phyloP scores from a whole-genome alignment of 2,888 invertebrate species.

The Lacanobia oleracea region DNA sequence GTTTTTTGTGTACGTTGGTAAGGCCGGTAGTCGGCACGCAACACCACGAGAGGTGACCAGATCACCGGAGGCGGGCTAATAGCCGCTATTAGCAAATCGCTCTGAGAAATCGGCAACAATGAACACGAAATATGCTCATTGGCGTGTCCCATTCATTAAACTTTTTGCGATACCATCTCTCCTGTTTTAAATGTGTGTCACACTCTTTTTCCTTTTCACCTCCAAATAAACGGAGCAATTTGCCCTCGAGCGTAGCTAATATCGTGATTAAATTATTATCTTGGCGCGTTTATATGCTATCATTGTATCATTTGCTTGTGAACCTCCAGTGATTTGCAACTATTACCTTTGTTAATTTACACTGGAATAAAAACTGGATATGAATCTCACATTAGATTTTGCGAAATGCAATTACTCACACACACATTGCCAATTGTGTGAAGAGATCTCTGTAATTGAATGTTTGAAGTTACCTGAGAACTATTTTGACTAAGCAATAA shows the following conservation, averaged over 20 bases:
- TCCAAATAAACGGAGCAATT: constrained; percentile 81
- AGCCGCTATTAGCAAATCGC: constrained; percentile 87
- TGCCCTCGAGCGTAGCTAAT: constrained; percentile 78
- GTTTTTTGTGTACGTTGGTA: constrained; percentile 80
- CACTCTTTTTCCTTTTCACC: constrained; percentile 77
- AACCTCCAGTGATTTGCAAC: constrained; percentile 77
- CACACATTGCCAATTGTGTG: constrained; percentile 14
- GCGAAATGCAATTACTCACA: constrained; percentile 27
- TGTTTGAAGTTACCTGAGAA: constrained; percentile 12
- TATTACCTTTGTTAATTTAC: constrained; percentile 69
- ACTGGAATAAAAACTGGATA: constrained; percentile 42
- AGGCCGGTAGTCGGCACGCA: constrained; percentile 85
- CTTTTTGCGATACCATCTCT: constrained; percentile 82
- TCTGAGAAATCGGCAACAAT: constrained; percentile 88
- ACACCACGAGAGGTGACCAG: constrained; percentile 75
- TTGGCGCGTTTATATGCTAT: constrained; percentile 77
- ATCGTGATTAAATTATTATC: constrained; percentile 86
- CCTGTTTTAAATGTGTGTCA: constrained; percentile 85
- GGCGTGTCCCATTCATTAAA: constrained; percentile 85
- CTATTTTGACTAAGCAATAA: neutral
- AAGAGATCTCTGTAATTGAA: constrained; percentile 26
- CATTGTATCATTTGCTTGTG: constrained; percentile 81
- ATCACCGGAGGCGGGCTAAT: constrained; percentile 83
- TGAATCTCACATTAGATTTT: constrained; percentile 45
- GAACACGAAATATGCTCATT: constrained; percentile 87